These are phyloP conservation scores for Ptyas mucosa DNA, from an alignment of 2,113 vertebrate genomes.

Conservation along the genomic window DNA sequence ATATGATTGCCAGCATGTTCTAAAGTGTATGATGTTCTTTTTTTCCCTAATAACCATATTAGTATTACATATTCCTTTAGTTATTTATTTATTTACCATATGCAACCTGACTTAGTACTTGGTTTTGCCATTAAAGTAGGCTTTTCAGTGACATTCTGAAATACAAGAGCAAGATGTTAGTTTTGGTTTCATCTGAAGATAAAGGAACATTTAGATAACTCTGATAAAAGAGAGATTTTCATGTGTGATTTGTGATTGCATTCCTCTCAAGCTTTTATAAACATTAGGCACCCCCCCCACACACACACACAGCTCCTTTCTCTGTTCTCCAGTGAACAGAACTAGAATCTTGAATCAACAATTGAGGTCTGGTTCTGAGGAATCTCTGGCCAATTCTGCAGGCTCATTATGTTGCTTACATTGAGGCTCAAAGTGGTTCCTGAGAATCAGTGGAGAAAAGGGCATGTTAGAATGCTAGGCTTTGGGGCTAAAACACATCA, in stretches of 20 bases:
- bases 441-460: not conserved
- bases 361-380: not conserved
- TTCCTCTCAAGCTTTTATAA: not conserved
- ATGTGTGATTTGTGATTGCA: not conserved
- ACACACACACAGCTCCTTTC: not conserved
- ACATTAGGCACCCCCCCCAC: not conserved
- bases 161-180: not conserved
- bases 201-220: not conserved
- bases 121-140: not conserved
- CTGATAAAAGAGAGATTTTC: not conserved
- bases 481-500: not conserved
- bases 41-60: not conserved
- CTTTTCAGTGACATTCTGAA: not conserved
- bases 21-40: not conserved
- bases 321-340: not conserved
- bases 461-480: fast-evolving
- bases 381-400: not conserved
- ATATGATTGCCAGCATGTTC: not conserved
- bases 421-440: not conserved
- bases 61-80: not conserved
- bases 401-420: not conserved
- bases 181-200: not conserved
- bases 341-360: not conserved
- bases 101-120: not conserved
- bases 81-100: not conserved